Evolutionary conservation across 2,888 invertebrate genomes (phyloP).

Genomic region (Tetranychus piercei): DNA sequence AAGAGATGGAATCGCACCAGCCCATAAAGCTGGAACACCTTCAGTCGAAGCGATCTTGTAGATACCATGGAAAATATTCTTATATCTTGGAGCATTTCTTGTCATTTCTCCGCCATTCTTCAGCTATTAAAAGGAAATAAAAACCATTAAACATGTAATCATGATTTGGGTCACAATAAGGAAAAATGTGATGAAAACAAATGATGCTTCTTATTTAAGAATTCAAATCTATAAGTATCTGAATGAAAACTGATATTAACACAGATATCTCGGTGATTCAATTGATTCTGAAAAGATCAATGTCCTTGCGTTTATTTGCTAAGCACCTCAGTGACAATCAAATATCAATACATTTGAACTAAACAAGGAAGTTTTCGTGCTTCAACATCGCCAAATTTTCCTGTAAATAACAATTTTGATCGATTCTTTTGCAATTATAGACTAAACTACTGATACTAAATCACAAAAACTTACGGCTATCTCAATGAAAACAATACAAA

Average conservation of each 20-base stretch:
- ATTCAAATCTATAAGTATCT: too few species aligned
- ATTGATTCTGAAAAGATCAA: constrained; percentile 12
- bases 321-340: too few species aligned
- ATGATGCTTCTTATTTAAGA: not conserved
- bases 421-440: not conserved
- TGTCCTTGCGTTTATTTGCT: too few species aligned
- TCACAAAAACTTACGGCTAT: too few species aligned
- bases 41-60: constrained; percentile 41
- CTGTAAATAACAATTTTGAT: too few species aligned
- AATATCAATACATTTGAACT: too few species aligned
- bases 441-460: not conserved
- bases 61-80: constrained; percentile 23
- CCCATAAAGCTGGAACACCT: constrained; percentile 58
- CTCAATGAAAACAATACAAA: too few species aligned
- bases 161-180: constrained; percentile 29
- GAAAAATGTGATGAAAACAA: not conserved
- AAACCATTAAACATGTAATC: constrained; percentile 29
- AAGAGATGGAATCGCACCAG: constrained; percentile 63
- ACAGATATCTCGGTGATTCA: constrained; percentile 2
- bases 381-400: too few species aligned
- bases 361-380: too few species aligned
- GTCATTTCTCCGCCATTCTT: constrained; percentile 6
- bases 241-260: too few species aligned
- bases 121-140: constrained; percentile 12
- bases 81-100: constrained; percentile 14